Conservation (phyloP, 2,113 vertebrate genomes). For the Amblyornis subalaris region DNA sequence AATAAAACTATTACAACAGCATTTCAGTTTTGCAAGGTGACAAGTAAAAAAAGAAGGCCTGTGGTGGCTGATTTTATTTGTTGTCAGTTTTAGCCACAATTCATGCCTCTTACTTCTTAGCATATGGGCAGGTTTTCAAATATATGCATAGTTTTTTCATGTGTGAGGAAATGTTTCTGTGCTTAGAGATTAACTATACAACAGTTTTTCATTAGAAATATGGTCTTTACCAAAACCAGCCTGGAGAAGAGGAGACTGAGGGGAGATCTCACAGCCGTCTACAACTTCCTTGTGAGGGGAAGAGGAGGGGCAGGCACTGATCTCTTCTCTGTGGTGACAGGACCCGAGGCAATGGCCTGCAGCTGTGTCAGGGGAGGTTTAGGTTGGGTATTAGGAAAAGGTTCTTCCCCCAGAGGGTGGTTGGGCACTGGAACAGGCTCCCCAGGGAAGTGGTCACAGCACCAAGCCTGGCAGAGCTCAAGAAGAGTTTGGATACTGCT, state of each 20-base stretch:
- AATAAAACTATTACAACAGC: background rate
- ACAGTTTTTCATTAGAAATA: background rate
- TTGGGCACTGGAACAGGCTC: background rate
- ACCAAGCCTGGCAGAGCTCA: background rate
- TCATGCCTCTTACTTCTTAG: background rate
- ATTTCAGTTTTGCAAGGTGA: background rate
- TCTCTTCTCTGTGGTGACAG: background rate
- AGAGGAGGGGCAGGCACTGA: background rate
- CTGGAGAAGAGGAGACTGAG: background rate
- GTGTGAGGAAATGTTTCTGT: background rate
- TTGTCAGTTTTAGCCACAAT: background rate
- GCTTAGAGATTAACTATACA: background rate
- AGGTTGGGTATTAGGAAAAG: accelerated
- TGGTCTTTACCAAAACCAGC: background rate
- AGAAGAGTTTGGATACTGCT: background rate
- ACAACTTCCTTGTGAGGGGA: background rate
- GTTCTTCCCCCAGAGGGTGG: background rate
- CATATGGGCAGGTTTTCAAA: background rate
- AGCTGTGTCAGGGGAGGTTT: background rate
- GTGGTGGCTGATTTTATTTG: background rate
- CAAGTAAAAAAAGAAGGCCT: background rate
- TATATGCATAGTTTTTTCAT: background rate
- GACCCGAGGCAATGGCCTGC: accelerated
- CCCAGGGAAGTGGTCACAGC: accelerated
- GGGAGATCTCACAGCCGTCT: background rate